These are phyloP conservation scores for Watsonalla binaria DNA, from an alignment of 2,888 invertebrate species.

Conservation along the genomic window DNA sequence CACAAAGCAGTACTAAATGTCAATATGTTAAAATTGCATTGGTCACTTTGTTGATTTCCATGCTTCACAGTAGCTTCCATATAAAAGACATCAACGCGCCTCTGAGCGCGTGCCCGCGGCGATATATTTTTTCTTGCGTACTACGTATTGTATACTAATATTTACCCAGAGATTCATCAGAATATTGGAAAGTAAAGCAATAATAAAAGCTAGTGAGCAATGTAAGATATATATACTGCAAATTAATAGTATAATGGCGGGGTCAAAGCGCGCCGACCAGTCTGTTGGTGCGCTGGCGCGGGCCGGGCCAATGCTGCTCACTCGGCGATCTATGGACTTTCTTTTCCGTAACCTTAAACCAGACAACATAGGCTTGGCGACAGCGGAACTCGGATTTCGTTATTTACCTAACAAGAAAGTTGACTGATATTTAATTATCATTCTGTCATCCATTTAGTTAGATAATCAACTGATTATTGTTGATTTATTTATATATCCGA, in stretches of 20 bases:
- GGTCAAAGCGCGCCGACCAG: slow-evolving; percentile 67
- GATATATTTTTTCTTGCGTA: no score
- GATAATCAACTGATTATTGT: not conserved
- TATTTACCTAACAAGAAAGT: slow-evolving; percentile 1
- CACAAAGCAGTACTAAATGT: no score
- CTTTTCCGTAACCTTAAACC: slow-evolving; percentile 62
- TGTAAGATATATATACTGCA: slow-evolving; percentile 5
- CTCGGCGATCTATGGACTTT: slow-evolving; percentile 50
- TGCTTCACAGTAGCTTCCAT: slow-evolving; percentile 1
- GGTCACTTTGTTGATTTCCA: not conserved
- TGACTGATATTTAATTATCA: not conserved
- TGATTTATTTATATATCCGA: not conserved
- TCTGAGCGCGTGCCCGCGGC: not conserved
- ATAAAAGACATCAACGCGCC: slow-evolving; percentile 40
- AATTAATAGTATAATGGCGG: slow-evolving; percentile 28
- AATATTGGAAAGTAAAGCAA: no score
- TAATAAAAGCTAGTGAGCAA: not conserved
- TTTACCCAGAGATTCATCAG: not conserved
- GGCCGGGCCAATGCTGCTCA: slow-evolving; percentile 3
- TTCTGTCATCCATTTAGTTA: not conserved
- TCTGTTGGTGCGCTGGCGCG: slow-evolving; percentile 19
- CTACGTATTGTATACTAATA: no score
- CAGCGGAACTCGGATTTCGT: slow-evolving; percentile 10
- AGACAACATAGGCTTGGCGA: slow-evolving; percentile 18
- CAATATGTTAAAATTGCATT: not conserved